Evolutionary conservation across 2,888 invertebrate species (phyloP), one percentile per base, ranked within the genome.

Genomic region (Trisateles emortualis): DNA sequence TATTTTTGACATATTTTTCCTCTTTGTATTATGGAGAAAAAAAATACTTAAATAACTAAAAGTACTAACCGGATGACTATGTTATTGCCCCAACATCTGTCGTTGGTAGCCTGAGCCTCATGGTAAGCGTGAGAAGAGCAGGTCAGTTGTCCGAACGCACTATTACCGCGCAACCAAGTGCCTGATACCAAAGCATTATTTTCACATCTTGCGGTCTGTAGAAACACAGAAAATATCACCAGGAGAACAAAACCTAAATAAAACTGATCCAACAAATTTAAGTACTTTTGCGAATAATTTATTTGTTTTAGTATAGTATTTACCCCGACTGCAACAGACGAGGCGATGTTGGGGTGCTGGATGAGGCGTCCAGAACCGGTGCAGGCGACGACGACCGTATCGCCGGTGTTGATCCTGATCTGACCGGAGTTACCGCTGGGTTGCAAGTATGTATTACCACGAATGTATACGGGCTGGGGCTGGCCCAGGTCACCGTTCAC

Each of bases 401-500:
- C 83, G 1, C 87, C 88, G 0, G 74, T 54, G 40, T 71, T 82
- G 2, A 91, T 75, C 13, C 64, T 70, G 45, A 90, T 82, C 30
- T 66, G 59, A 0, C 90, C 89, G 3, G 78, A 74, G 68, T 83
- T 93, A 11, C 89, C 87, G 22, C 59, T 76, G 1, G 91, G 81
- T 0, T 64, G 52, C 5, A 85, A 19, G 57, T 84, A 90, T 46
- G 82, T 79, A 0, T 87, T 81, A 0, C 88, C 84, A 38, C 79
- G 84, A 1, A 95, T 73, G 65, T 94, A 92, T 3, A 95, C 86
- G 0, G 95, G 95, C 73, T 95, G 95, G 0, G 94, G 94, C 52
- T 92, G 91, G 0, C 87, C 88, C 1, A 94, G 82, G 65, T 94
- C 94, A 8, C 92, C 90, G 40, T 90, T 87, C 1, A 90, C 79